Percentiles rank a stretch among this genome's conserved stretches.
These are phyloP conservation scores for Urophycis tenuis DNA, from an alignment of 2,797 vertebrate genomes.

Conservation along the genomic window DNA sequence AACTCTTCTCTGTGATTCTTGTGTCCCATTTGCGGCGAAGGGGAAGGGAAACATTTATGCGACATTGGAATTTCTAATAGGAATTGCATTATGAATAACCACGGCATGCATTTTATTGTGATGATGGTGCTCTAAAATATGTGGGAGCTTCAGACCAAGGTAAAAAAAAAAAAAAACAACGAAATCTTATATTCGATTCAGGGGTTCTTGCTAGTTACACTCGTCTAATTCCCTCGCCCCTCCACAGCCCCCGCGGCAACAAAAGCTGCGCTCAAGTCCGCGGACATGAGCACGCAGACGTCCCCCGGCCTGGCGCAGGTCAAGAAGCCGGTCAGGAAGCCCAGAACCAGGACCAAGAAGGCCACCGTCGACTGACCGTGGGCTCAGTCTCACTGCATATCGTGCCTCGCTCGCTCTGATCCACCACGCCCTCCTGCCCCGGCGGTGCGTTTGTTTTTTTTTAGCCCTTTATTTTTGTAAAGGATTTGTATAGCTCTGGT, in stretches of 20 bases:
- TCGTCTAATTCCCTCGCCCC: background rate
- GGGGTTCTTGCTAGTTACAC: background rate
- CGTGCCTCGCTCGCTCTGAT: conserved; percentile 1
- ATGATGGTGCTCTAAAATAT: background rate
- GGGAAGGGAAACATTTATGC: background rate
- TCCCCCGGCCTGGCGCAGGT: background rate
- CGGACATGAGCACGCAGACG: background rate
- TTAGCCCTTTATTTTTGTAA: background rate
- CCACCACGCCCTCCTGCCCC: background rate
- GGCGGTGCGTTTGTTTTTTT: background rate
- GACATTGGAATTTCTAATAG: background rate
- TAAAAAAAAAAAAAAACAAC: too few relatives aligned
- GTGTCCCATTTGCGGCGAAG: background rate
- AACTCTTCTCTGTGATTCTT: background rate
- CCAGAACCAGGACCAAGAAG: conserved; percentile 56
- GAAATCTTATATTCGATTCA: too few relatives aligned
- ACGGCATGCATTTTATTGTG: background rate
- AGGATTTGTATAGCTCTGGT: conserved; percentile 14
- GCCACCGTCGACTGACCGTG: conserved; percentile 13
- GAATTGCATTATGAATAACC: background rate
- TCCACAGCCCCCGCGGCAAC: background rate
- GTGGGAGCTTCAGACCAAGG: too few relatives aligned
- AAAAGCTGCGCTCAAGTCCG: background rate
- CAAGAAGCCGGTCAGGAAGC: conserved; percentile 29
- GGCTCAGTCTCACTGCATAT: conserved; percentile 11